Conservation (phyloP, 2,113 vertebrate species). For the Peromyscus leucopus region DNA sequence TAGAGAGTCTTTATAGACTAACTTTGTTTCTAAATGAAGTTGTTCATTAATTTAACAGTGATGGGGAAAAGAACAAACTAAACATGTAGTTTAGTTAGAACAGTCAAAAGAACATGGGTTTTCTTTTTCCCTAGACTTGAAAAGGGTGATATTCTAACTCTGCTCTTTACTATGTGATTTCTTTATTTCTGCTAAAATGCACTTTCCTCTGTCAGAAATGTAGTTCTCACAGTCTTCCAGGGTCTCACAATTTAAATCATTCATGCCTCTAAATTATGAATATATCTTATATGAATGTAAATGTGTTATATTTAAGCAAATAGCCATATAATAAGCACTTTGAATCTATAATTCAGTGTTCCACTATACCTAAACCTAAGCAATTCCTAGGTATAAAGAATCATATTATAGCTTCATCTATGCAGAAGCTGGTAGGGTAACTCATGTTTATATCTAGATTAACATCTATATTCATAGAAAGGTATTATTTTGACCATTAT, state of each 20-base stretch:
- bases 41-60: not conserved
- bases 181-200: not conserved
- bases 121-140: not conserved
- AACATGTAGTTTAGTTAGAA: not conserved
- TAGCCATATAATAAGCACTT: not conserved
- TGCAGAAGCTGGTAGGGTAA: not conserved
- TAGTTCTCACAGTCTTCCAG: fast-evolving
- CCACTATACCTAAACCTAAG: not conserved
- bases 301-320: not conserved
- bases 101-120: not conserved
- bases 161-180: not conserved
- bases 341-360: not conserved
- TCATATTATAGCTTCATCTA: not conserved
- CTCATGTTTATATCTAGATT: not conserved
- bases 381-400: not conserved
- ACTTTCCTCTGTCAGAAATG: not conserved
- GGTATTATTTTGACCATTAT: not conserved
- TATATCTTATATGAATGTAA: not conserved
- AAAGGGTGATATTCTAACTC: fast-evolving
- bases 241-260: not conserved
- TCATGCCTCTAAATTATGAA: not conserved
- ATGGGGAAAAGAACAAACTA: not conserved
- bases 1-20: not conserved
- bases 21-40: not conserved
- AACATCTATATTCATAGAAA: not conserved